Evolutionary conservation across 2,113 vertebrate species (phyloP).

Genomic region (Nettapus auritus): DNA sequence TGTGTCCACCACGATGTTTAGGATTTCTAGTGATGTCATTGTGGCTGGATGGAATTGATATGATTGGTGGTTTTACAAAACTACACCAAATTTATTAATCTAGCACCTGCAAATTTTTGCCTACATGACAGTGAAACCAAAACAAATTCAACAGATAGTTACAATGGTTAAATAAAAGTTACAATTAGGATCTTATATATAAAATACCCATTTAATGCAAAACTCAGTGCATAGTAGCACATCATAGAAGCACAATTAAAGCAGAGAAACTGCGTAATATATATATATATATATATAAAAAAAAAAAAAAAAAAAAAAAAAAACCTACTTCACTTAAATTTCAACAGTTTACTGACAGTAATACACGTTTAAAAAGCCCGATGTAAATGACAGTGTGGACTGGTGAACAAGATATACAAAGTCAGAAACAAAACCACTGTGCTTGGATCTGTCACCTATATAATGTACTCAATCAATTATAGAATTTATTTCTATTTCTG

Average conservation of each 20-base stretch:
- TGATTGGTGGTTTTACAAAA: not conserved
- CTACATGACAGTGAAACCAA: not conserved
- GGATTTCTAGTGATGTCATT: not conserved
- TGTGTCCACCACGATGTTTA: not conserved
- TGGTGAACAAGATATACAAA: constrained; percentile 20
- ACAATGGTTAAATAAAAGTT: not conserved
- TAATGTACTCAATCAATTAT: constrained; percentile 51
- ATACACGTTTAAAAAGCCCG: not conserved
- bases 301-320: too few species aligned
- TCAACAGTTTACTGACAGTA: not conserved
- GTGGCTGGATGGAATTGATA: not conserved
- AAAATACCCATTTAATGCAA: not conserved
- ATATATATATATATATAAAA: too few species aligned
- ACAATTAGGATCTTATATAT: not conserved
- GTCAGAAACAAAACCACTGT: constrained; percentile 50
- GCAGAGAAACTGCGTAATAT: not conserved
- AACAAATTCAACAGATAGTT: not conserved
- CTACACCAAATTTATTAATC: not conserved
- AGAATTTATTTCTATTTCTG: constrained; percentile 46
- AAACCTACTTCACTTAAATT: not conserved
- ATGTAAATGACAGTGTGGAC: not conserved
- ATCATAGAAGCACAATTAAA: not conserved
- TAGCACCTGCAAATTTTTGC: not conserved
- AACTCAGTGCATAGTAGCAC: not conserved
- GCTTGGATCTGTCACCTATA: constrained; percentile 25